Evolutionary conservation across 53 echinoderm and acorn worm genomes (phyloP).

Genomic region (Stichopus horrens): DNA sequence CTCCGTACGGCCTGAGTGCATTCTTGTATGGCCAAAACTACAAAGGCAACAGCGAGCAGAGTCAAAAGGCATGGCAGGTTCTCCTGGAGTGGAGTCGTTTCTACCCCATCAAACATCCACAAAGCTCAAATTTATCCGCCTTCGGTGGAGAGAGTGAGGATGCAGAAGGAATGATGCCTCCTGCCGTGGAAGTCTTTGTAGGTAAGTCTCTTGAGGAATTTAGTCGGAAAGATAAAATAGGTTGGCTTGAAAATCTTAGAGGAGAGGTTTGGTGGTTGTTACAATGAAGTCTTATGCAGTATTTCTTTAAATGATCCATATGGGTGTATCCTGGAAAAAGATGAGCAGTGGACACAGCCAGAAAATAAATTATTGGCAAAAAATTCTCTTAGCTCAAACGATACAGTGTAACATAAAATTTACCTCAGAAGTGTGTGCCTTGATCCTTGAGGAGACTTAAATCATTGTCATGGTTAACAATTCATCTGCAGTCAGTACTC

Average conservation of each 20-base stretch:
- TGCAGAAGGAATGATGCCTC: constrained; percentile 68
- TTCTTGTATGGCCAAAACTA: constrained; percentile 77
- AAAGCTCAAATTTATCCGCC: constrained; percentile 11
- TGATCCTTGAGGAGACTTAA: no score
- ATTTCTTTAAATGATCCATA: no score
- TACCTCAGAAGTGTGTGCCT: no score
- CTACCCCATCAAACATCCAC: constrained; percentile 71
- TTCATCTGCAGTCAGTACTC: no score
- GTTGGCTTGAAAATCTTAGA: not conserved
- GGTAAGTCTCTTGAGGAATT: constrained; percentile 67
- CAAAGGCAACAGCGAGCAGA: constrained; percentile 72
- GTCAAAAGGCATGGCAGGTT: constrained; percentile 54
- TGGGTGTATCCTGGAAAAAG: no score
- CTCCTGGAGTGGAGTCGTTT: constrained; percentile 83
- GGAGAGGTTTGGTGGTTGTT: not conserved
- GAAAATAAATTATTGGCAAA: no score
- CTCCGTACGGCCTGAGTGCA: constrained; percentile 90
- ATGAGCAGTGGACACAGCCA: no score
- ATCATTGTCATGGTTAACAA: no score
- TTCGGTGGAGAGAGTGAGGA: constrained; percentile 52
- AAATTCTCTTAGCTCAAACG: no score
- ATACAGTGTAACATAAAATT: no score
- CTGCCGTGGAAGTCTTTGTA: constrained; percentile 89
- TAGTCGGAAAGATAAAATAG: not conserved
- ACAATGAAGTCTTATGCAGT: not conserved